Conservation (phyloP, 1,140 invertebrate genomes). For the Polypedilum pembai region DNA sequence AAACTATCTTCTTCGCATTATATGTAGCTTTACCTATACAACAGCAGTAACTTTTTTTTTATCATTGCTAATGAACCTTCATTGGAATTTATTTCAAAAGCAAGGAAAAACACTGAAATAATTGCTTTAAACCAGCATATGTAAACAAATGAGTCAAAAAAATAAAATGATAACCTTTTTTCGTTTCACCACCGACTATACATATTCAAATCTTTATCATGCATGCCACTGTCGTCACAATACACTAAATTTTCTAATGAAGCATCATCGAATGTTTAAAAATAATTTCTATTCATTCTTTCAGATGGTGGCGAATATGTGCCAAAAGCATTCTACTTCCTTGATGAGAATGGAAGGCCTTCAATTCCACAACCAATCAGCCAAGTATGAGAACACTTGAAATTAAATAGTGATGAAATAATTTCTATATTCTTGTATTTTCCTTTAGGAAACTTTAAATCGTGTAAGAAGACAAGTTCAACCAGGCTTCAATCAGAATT, state of each 20-base stretch:
- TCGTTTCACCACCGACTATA: neutral
- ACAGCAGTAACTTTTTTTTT: neutral
- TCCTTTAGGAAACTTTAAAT: neutral
- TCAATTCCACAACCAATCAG: neutral
- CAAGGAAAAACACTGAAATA: neutral
- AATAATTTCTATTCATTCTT: neutral
- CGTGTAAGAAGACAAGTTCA: neutral
- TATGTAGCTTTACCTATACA: neutral
- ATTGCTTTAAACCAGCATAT: neutral
- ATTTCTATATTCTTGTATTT: neutral
- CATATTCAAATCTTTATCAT: neutral
- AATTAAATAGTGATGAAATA: neutral
- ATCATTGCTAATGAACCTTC: neutral
- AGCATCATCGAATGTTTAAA: neutral
- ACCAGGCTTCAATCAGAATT: slow-evolving; percentile 2
- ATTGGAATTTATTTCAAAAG: neutral
- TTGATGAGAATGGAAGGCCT: slow-evolving; percentile 21
- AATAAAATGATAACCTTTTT: neutral
- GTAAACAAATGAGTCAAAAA: neutral
- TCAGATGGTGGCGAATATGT: slow-evolving; percentile 16
- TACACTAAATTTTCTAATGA: neutral
- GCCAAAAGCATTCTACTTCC: neutral
- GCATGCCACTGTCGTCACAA: neutral
- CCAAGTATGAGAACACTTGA: neutral
- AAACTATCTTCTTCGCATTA: neutral